phyloP scores from a whole-genome alignment of 2,113 vertebrate genomes.

The Sialia sialis region DNA sequence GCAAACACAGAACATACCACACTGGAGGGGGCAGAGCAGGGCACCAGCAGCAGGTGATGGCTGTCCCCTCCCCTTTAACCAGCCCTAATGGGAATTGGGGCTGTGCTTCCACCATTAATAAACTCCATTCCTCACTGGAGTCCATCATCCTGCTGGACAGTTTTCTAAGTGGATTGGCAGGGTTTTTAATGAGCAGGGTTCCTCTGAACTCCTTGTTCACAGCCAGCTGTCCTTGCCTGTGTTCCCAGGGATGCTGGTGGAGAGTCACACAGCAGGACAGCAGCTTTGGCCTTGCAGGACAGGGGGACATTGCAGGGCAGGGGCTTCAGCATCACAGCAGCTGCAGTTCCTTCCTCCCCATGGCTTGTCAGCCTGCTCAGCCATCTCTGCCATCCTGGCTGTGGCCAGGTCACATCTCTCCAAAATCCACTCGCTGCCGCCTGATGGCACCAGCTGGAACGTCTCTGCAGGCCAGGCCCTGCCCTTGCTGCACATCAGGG shows the following conservation, averaged over 20 bases:
- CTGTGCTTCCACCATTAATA: background rate
- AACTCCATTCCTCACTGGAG: background rate
- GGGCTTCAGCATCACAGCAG: background rate
- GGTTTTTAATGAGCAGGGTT: background rate
- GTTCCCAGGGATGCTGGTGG: background rate
- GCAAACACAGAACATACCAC: background rate
- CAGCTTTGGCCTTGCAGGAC: background rate
- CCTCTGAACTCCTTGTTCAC: background rate
- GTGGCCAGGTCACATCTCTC: background rate
- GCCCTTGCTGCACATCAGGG: background rate
- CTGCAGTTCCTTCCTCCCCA: background rate
- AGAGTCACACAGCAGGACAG: background rate
- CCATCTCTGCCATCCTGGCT: background rate
- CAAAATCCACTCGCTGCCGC: rapidly evolving
- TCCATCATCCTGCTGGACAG: background rate
- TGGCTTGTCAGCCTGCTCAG: rapidly evolving
- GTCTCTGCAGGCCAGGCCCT: background rate
- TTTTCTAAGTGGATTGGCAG: background rate
- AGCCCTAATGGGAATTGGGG: rapidly evolving
- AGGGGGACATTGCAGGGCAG: background rate
- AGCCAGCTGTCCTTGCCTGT: rapidly evolving
- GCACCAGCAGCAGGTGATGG: rapidly evolving
- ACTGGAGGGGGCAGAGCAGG: background rate
- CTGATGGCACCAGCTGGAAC: background rate
- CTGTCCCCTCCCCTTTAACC: background rate